Evolutionary conservation across 53 echinoderm and acorn worm genomes (phyloP), one percentile per base, ranked within the genome.

Genomic region (Crossaster papposus): DNA sequence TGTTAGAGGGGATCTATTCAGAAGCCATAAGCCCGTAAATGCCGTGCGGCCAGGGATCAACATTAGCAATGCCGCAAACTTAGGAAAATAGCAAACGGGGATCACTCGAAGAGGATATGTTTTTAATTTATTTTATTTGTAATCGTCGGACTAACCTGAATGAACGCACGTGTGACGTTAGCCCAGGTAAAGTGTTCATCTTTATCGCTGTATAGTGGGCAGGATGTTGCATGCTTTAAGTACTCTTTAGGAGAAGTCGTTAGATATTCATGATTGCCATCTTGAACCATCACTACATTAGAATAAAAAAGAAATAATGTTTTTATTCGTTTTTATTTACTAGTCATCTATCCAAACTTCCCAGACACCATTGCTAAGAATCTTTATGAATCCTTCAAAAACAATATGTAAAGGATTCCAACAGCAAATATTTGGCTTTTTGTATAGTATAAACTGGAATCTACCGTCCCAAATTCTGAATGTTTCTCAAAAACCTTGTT

Each of bases 261-360:
- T 55, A 95, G 90, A 90, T 99, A 99, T 79, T 93, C 76, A 89
- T 99, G 90, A 62, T 91, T 91, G 55, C 92, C 92, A 88, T 95
- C 89, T 54, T 88, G 72, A 64, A 99, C 24, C 15, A 96, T 9
- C 18, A 93, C 99, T 99, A 63, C 20, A 58, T 35, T 1, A 28
- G 15, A 33, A 74, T 1, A 33, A 74, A 74, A 74, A 38, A 38
- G 38, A 38, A 38, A 38, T 4, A 38, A 38, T 38, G 38, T 38
- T 38, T 38, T 7, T 7, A 38, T 38, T 7, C 7, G 38, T 38
- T 38, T 2, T 7, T 7, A 38, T 38, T n/a, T 38, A 38, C 38
- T 38, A 38, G 2, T 38, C 38, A 38, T 38, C 38, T 4, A 38
- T 38, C 38, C 38, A 38, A 38, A 38, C 2, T 38, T 38, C 7